Evolutionary conservation across 2,113 vertebrate genomes (phyloP).

Genomic region (Dipodomys merriami): DNA sequence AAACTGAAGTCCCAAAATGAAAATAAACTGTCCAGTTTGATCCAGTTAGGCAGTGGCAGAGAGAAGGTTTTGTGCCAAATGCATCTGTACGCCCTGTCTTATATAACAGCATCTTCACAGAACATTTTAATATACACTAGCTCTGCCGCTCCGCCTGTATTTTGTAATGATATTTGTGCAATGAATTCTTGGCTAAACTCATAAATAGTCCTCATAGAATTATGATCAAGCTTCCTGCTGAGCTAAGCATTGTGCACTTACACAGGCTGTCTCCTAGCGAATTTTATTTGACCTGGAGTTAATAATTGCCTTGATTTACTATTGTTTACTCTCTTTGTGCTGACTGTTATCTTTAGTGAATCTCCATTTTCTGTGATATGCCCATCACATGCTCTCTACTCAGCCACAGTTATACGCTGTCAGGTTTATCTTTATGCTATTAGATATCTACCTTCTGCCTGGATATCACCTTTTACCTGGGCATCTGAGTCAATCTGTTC

Average conservation of each 20-base stretch:
- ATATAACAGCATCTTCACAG: too few relatives aligned
- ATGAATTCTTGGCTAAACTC: background rate
- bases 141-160: rapidly evolving
- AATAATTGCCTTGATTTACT: background rate
- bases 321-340: background rate
- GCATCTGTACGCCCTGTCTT: background rate
- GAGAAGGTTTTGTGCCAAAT: background rate
- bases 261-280: background rate
- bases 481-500: too few relatives aligned
- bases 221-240: background rate
- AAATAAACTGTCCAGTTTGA: background rate
- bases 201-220: background rate
- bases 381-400: background rate
- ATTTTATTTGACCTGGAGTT: background rate
- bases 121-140: background rate
- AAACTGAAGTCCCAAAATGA: background rate
- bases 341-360: background rate
- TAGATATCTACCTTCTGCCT: background rate
- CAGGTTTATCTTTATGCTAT: background rate
- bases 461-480: too few relatives aligned
- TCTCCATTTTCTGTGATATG: background rate
- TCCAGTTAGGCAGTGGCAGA: background rate
- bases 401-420: background rate
- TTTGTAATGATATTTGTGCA: background rate
- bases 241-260: background rate